Evolutionary conservation across 2,888 invertebrate genomes (phyloP).

Genomic region (Laspeyria flexula): DNA sequence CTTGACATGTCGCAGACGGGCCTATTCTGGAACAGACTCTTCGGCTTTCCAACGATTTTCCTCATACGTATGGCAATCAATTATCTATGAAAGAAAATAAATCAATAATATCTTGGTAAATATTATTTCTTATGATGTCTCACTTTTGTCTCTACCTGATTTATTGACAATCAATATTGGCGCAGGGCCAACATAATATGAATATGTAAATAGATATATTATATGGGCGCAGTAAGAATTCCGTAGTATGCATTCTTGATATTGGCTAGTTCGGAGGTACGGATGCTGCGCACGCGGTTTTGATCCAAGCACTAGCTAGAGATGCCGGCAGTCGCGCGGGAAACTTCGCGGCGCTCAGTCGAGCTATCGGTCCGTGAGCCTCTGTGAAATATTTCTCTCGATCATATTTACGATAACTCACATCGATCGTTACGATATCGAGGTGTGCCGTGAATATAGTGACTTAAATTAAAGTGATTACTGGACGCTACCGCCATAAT

Average conservation of each 20-base stretch:
- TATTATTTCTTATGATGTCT: constrained; percentile 4
- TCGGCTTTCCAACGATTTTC: constrained; percentile 57
- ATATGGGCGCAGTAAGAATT: constrained; percentile 48
- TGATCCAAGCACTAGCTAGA: constrained; percentile 58
- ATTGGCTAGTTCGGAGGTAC: constrained; percentile 51
- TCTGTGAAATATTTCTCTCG: constrained; percentile 58
- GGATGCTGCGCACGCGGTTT: constrained; percentile 74
- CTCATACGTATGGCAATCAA: constrained; percentile 9
- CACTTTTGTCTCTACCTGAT: constrained; percentile 7
- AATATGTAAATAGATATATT: constrained; percentile 32
- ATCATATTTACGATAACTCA: constrained; percentile 78
- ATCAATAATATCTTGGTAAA: constrained; percentile 6
- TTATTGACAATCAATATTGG: constrained; percentile 30
- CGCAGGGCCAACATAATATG: constrained; percentile 28
- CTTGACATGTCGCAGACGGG: constrained; percentile 54
- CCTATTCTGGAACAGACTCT: constrained; percentile 52
- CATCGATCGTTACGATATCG: constrained; percentile 47
- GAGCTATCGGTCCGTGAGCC: constrained; percentile 51
- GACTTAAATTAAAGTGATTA: constrained; percentile 56
- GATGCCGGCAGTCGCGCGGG: constrained; percentile 77
- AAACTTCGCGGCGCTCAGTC: constrained; percentile 71
- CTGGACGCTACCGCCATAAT: constrained; percentile 47
- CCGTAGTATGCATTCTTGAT: constrained; percentile 37
- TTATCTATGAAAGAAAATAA: neutral
- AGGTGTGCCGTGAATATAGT: constrained; percentile 60